Evolutionary conservation across 23 tunicate species (phyloP).

Genomic region (Clavelina lepadiformis): DNA sequence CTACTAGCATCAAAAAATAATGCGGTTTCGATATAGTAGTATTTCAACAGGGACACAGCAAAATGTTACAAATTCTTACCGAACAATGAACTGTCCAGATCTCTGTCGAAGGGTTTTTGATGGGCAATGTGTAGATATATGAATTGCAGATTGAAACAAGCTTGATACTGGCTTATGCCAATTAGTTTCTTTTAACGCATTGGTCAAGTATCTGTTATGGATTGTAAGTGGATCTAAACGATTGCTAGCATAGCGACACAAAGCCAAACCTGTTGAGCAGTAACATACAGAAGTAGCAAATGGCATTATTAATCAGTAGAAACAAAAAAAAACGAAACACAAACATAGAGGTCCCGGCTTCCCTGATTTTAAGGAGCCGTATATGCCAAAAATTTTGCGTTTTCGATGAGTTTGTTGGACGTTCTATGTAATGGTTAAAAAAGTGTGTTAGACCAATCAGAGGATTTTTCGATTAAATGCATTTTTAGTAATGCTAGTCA

Average conservation of each 20-base stretch:
- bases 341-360: too few species aligned
- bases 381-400: too few species aligned
- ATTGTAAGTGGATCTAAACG: constrained; percentile 12
- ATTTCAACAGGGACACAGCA: background rate
- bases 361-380: too few species aligned
- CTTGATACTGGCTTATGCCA: background rate
- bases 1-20: too few species aligned
- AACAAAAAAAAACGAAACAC: background rate
- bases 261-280: constrained; percentile 27
- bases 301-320: background rate
- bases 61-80: constrained; percentile 3
- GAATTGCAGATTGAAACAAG: constrained; percentile 16
- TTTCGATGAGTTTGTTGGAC: too few species aligned
- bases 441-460: too few species aligned
- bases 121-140: constrained; percentile 25
- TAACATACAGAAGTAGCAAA: background rate
- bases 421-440: too few species aligned
- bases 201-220: constrained; percentile 3
- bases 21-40: background rate
- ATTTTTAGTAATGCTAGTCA: too few species aligned
- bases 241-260: constrained; percentile 16
- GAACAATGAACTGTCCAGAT: constrained; percentile 20
- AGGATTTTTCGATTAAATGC: too few species aligned
- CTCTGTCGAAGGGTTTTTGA: constrained; percentile 17
- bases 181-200: background rate